phyloP scores from a whole-genome alignment of 2,113 vertebrate species.

The Otus sunia region DNA sequence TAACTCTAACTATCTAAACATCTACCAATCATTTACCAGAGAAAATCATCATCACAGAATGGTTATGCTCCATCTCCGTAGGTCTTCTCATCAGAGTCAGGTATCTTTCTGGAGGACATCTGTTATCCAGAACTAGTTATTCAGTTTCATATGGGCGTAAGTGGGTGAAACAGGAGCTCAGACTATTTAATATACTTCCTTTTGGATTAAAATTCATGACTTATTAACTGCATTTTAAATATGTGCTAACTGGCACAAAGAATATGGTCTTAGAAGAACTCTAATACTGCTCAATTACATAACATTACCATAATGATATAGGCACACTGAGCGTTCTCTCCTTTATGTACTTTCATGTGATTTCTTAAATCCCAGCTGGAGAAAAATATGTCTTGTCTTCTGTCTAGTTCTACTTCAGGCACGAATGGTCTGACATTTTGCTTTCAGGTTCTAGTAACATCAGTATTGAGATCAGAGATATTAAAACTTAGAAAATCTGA shows the following conservation, averaged over 20 bases:
- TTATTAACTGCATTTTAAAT: not conserved
- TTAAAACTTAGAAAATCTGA: constrained; percentile 9
- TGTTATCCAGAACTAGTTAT: not conserved
- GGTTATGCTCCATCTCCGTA: not conserved
- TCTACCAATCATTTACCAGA: not conserved
- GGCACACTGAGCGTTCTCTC: not conserved
- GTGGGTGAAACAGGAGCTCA: not conserved
- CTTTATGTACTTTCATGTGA: not conserved
- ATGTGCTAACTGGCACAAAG: not conserved
- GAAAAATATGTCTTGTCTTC: constrained; percentile 21
- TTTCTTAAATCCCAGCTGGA: constrained; percentile 18
- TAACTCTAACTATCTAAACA: not conserved
- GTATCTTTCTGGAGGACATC: not conserved
- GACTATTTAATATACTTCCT: not conserved
- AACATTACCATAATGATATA: constrained; percentile 6
- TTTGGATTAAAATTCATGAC: not conserved
- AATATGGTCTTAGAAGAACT: not conserved
- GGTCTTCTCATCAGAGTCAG: not conserved
- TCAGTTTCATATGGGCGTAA: not conserved
- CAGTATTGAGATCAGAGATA: constrained; percentile 41
- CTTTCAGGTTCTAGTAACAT: constrained; percentile 35
- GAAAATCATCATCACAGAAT: not conserved
- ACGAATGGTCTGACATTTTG: constrained; percentile 12
- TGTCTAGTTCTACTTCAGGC: constrained; percentile 18
- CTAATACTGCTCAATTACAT: not conserved